These are phyloP conservation scores for Brachyrhaphis roseni DNA, from an alignment of 2,797 vertebrate genomes.

Conservation along the genomic window DNA sequence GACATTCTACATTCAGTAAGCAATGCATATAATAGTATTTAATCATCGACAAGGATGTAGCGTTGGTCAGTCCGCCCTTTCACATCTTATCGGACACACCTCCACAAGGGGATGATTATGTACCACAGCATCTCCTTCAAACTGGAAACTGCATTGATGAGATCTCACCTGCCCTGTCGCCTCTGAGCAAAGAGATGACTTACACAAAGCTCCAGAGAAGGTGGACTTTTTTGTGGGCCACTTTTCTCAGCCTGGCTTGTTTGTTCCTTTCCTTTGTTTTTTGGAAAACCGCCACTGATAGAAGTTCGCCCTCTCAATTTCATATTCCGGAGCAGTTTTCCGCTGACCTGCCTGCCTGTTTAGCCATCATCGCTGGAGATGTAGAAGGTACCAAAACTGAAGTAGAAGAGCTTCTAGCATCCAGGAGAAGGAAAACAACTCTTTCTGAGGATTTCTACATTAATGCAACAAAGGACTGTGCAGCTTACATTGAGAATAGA, in stretches of 20 bases:
- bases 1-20: background rate
- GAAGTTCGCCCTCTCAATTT: background rate
- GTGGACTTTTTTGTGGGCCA: accelerated
- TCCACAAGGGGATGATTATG: background rate
- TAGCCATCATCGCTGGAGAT: slow-evolving; percentile 73
- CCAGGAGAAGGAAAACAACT: slow-evolving; percentile 19
- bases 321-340: slow-evolving; percentile 37
- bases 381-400: slow-evolving; percentile 14
- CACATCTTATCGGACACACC: slow-evolving; percentile 21
- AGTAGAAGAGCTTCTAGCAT: slow-evolving; percentile 65
- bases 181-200: slow-evolving; percentile 12
- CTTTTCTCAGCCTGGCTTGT: slow-evolving; percentile 6
- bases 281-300: slow-evolving; percentile 4
- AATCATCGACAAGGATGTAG: background rate
- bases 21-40: background rate
- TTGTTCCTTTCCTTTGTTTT: slow-evolving; percentile 24
- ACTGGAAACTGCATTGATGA: background rate
- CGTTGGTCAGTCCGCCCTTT: background rate
- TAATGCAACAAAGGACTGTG: slow-evolving; percentile 81
- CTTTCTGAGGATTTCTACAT: slow-evolving; percentile 77
- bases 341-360: slow-evolving; percentile 72
- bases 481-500: slow-evolving; percentile 65
- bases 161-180: background rate
- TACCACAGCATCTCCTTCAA: background rate
- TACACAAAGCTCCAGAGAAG: accelerated